Conservation (phyloP, 2,797 vertebrate species). For the Ispidina lecontei region DNA sequence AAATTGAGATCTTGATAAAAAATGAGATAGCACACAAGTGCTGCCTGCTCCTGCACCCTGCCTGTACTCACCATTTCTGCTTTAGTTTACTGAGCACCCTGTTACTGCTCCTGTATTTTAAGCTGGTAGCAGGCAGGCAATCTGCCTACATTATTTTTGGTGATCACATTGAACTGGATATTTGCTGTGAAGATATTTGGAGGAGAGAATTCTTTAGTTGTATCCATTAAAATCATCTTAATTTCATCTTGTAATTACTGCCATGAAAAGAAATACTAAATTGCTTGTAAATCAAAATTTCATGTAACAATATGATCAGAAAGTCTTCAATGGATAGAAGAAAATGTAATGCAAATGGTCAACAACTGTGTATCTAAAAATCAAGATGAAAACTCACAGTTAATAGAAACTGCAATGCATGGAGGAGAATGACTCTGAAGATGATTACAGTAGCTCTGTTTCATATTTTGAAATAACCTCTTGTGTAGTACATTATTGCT, state of each 20-base stretch:
- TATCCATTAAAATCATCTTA: background rate
- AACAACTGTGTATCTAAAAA: background rate
- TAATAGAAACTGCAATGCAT: background rate
- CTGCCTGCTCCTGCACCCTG: background rate
- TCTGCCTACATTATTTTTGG: background rate
- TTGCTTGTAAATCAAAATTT: constrained; percentile 10
- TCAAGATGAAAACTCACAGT: background rate
- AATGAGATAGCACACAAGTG: background rate
- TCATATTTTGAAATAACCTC: background rate
- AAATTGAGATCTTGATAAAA: background rate
- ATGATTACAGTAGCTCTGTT: background rate
- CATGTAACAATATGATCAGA: background rate
- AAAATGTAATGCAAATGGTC: background rate
- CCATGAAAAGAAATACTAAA: background rate
- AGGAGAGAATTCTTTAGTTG: background rate
- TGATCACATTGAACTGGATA: background rate
- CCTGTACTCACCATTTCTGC: background rate
- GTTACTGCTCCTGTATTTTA: background rate
- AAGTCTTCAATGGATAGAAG: background rate
- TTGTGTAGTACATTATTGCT: background rate
- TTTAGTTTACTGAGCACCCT: background rate
- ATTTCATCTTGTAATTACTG: background rate
- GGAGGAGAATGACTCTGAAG: background rate
- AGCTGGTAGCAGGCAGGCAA: background rate
- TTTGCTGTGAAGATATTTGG: background rate